Evolutionary conservation across 2,797 vertebrate species (phyloP).

Genomic region (Hemitrygon akajei): DNA sequence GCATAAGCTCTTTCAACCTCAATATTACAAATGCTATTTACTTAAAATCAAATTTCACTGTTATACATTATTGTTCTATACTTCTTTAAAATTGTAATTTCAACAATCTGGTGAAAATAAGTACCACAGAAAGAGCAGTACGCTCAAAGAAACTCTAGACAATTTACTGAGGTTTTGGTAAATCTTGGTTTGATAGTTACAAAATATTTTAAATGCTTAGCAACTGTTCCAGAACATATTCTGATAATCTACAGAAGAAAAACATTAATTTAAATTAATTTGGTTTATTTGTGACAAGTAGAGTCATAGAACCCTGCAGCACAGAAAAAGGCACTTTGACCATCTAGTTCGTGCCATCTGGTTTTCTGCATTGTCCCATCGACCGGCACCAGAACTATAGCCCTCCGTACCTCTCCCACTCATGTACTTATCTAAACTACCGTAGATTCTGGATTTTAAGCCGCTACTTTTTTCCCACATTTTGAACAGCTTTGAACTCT

Average conservation of each 20-base stretch:
- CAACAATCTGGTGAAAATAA: slow-evolving; percentile 26
- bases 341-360: too few species aligned
- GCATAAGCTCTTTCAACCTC: not conserved
- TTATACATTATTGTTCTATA: not conserved
- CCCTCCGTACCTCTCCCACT: too few species aligned
- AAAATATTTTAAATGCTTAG: slow-evolving; percentile 42
- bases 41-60: not conserved
- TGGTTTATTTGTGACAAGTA: slow-evolving; percentile 43
- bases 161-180: slow-evolving; percentile 20
- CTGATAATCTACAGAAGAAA: slow-evolving; percentile 45
- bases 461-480: too few species aligned
- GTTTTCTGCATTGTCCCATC: too few species aligned
- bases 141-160: slow-evolving; percentile 23
- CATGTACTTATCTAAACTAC: too few species aligned
- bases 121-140: slow-evolving; percentile 42
- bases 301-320: too few species aligned
- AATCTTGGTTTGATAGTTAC: slow-evolving; percentile 41
- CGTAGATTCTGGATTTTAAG: too few species aligned
- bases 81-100: not conserved
- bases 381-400: too few species aligned
- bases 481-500: too few species aligned
- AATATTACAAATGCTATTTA: not conserved
- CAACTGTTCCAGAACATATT: slow-evolving; percentile 43
- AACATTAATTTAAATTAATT: slow-evolving; percentile 47
- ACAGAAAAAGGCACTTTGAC: too few species aligned